Evolutionary conservation across 2,113 vertebrate species (phyloP).

Genomic region (Aptenodytes forsteri): DNA sequence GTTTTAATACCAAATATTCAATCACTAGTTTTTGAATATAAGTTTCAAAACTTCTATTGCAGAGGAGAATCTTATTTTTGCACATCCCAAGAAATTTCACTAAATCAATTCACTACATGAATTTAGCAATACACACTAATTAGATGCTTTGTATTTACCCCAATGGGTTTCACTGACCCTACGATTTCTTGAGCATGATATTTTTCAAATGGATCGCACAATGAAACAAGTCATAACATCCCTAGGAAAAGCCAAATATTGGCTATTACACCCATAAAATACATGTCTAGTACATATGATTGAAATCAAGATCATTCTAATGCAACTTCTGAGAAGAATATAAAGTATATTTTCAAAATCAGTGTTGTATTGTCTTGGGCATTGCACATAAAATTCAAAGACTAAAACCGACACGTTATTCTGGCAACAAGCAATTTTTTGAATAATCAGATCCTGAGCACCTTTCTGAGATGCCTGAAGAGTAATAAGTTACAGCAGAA

Average conservation of each 20-base stretch:
- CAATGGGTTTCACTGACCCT: neutral
- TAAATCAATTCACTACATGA: constrained; percentile 6
- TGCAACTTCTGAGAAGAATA: neutral
- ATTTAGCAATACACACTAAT: neutral
- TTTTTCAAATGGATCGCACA: neutral
- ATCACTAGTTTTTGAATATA: neutral
- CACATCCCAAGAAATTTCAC: neutral
- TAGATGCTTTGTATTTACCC: neutral
- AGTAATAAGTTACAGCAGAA: neutral
- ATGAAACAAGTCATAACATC: neutral
- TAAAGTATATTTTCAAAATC: neutral
- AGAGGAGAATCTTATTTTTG: neutral
- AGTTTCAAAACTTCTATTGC: neutral
- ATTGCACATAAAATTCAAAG: neutral
- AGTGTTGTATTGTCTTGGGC: neutral
- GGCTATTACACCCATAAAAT: neutral
- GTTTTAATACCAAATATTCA: neutral
- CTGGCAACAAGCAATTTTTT: neutral
- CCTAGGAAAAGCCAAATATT: neutral
- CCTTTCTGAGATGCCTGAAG: neutral
- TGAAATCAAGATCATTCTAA: neutral
- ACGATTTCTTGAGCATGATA: neutral
- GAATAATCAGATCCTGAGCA: neutral
- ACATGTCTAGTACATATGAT: neutral
- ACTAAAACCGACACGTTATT: neutral